These are phyloP conservation scores for Macaca fascicularis DNA, from an alignment of 2,113 vertebrate genomes.

Conservation along the genomic window DNA sequence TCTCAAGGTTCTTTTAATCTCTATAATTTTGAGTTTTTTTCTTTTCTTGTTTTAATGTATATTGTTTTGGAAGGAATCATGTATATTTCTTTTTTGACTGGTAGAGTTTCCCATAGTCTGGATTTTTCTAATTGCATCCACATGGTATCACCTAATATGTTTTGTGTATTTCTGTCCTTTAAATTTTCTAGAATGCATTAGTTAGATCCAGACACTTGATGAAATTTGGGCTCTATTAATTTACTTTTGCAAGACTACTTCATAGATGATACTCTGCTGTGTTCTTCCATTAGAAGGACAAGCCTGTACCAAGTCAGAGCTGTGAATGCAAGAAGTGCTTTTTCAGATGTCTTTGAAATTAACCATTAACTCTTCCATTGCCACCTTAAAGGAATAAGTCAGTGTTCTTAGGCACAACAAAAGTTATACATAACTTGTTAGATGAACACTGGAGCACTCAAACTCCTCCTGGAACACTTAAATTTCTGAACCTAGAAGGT, in stretches of 20 bases:
- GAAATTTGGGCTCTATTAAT: not conserved
- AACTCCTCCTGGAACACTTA: not conserved
- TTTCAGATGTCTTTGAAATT: conserved; percentile 42
- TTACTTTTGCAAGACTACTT: not conserved
- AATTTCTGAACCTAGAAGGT: not conserved
- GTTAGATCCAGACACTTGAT: not conserved
- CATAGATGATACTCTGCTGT: not conserved
- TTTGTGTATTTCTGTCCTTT: not conserved
- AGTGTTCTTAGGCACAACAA: not conserved
- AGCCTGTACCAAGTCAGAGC: not conserved
- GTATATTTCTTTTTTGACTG: not conserved
- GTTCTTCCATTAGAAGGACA: not conserved
- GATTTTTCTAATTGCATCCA: not conserved
- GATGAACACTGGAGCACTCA: not conserved
- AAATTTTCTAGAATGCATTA: not conserved
- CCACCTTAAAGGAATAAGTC: not conserved
- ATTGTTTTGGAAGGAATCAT: not conserved
- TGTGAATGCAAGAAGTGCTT: not conserved
- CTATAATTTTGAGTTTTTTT: not conserved
- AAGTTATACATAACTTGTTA: not conserved
- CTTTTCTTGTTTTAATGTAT: not conserved
- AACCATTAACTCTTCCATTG: conserved; percentile 23
- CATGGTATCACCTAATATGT: not conserved
- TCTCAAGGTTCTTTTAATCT: not conserved
- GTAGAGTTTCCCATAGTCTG: not conserved